Evolutionary conservation across 2,797 vertebrate genomes (phyloP).

Genomic region (Erpetoichthys calabaricus): DNA sequence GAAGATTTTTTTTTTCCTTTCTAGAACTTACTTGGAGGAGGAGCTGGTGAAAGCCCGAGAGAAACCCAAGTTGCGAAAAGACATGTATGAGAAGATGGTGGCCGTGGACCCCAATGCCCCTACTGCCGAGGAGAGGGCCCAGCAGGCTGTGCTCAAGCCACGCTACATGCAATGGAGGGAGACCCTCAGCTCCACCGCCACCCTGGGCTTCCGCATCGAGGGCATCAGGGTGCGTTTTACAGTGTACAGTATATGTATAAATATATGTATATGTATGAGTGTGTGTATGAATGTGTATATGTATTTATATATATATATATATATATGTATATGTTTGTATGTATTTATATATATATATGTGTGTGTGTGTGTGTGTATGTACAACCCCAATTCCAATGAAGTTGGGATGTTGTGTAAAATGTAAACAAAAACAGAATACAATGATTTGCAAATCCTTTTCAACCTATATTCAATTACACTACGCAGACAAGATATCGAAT

Average conservation of each 20-base stretch:
- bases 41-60: slow-evolving; percentile 69
- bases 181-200: slow-evolving; percentile 71
- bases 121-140: slow-evolving; percentile 55
- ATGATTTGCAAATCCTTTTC: no score
- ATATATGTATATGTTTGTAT: no score
- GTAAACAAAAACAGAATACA: no score
- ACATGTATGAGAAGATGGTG: slow-evolving; percentile 88
- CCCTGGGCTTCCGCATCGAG: slow-evolving; percentile 78
- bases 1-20: not conserved
- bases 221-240: slow-evolving; percentile 64
- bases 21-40: slow-evolving; percentile 79
- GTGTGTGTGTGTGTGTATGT: no score
- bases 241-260: not conserved
- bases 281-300: no score
- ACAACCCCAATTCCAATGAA: no score
- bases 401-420: no score
- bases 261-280: no score
- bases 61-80: slow-evolving; percentile 58
- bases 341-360: no score
- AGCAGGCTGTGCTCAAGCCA: slow-evolving; percentile 69
- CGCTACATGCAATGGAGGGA: slow-evolving; percentile 93
- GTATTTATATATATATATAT: no score
- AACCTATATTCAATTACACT: no score
- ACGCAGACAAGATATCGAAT: no score
- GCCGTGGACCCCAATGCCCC: slow-evolving; percentile 70